Evolutionary conservation across 2,113 vertebrate species (phyloP), one percentile per base, ranked within the genome.

Genomic region (Camelus dromedarius): DNA sequence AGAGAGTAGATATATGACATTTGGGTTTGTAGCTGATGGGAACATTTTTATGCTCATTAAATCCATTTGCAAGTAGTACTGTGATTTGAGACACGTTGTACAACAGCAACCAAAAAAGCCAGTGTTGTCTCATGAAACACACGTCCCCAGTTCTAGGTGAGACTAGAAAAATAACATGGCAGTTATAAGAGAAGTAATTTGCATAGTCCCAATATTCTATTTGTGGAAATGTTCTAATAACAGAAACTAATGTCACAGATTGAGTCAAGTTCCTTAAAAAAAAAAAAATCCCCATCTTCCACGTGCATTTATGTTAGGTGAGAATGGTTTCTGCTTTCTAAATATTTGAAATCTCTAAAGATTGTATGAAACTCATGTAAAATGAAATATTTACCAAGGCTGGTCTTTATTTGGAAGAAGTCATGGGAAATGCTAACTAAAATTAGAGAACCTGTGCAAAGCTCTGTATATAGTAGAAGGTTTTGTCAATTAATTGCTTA

Each of bases 11-110:
- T 88, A 50, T 26, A 70, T 88, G 54, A 28, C 6, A 69, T 82
- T 89, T 96, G 56, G 28, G 15, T 66, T 90, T 76, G 30, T 77
- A 60, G 72, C 26, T 92, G 7, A 93, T 92, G n/a, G 30, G 70
- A 90, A 83, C 38, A 54, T 48, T 84, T 66, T 89, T 80, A 32
- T 97, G 77, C 90, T 93, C 32, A 93, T 94, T 97, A 97, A 80
- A 35, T 42, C 32, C 16, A 32, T 89, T 96, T 96, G 24, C 75
- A 30, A 82, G 20, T 86, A 79, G 30, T 76, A 54, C 14, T 48
- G 8, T 82, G 73, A 84, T 58, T 83, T 92, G 56, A 92, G n/a
- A 30, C 12, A 56, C 89, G 62, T 67, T 76, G 6, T 76, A 13
- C 12, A 89, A 22, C 84, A 96, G n/a, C 14, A 83, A 83, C 77